These are phyloP conservation scores for Cricetomys ansorgei DNA, from an alignment of 2,113 vertebrate species.

Conservation along the genomic window DNA sequence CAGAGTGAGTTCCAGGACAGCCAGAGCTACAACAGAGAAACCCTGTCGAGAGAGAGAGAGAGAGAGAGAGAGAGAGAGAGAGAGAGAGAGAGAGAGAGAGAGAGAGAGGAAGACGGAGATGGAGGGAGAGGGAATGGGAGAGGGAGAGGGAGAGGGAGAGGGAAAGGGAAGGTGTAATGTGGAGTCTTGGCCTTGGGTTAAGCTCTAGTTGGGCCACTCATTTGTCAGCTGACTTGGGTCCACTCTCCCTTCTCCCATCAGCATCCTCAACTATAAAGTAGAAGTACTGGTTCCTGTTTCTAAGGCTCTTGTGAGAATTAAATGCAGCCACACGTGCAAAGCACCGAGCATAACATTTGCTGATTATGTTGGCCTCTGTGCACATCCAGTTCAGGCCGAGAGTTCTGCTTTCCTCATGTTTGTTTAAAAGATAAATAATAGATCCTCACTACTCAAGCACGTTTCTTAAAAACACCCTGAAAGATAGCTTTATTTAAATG, in stretches of 20 bases:
- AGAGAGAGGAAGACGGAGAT: too few species aligned
- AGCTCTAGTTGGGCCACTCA: not conserved
- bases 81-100: too few species aligned
- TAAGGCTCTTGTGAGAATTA: not conserved
- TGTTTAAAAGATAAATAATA: not conserved
- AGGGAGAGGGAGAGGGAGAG: too few species aligned
- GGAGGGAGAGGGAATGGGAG: too few species aligned
- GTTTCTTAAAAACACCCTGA: conserved; percentile 2
- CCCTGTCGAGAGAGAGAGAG: too few species aligned
- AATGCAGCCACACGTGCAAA: not conserved
- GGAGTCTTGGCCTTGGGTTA: not conserved
- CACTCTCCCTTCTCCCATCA: not conserved
- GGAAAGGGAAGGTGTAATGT: conserved; percentile 18
- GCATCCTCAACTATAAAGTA: conserved; percentile 9
- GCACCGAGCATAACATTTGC: not conserved
- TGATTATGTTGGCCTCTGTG: not conserved
- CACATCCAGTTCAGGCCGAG: conserved; percentile 25
- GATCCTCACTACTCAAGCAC: not conserved
- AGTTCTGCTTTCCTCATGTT: conserved; percentile 10
- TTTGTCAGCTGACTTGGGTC: not conserved
- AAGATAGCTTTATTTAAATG: conserved; percentile 43
- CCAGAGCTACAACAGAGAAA: too few species aligned
- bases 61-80: too few species aligned
- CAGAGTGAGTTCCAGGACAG: too few species aligned
- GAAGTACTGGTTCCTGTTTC: not conserved